Evolutionary conservation across 2,113 vertebrate genomes (phyloP).

Genomic region (Turdus rufiventris): DNA sequence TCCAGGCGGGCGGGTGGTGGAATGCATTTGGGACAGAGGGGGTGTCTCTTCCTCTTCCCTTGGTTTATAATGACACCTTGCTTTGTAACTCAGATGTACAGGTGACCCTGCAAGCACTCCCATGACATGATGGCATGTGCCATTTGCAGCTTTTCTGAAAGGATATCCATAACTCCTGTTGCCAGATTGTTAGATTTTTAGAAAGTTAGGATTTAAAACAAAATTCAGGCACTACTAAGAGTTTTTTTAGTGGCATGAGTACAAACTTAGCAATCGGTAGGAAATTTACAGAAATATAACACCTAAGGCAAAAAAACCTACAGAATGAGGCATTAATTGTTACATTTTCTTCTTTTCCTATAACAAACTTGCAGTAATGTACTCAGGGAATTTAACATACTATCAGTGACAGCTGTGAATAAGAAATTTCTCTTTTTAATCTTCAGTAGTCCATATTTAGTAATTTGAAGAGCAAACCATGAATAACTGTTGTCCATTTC

Average conservation of each 20-base stretch:
- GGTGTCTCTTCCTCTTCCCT: neutral
- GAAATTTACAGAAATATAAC: neutral
- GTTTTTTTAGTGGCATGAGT: neutral
- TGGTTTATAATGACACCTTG: neutral
- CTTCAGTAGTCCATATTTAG: neutral
- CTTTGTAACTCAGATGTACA: neutral
- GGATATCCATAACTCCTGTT: neutral
- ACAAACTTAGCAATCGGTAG: neutral
- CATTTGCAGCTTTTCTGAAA: neutral
- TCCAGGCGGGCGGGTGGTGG: rapidly evolving
- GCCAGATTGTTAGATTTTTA: neutral
- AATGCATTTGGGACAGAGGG: neutral
- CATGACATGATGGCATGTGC: neutral
- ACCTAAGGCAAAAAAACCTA: neutral
- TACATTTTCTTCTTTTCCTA: neutral
- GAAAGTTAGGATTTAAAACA: neutral
- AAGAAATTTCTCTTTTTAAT: neutral
- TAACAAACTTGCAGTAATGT: neutral
- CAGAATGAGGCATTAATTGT: neutral
- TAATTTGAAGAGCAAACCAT: neutral
- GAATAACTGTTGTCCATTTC: neutral
- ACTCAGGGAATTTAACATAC: neutral
- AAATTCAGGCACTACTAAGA: neutral
- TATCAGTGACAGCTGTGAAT: neutral
- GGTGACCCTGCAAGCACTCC: neutral